Percentiles rank a stretch among this genome's conserved stretches.
Conservation (phyloP, 2,888 invertebrate genomes). For the Pyrochroa serraticornis region DNA sequence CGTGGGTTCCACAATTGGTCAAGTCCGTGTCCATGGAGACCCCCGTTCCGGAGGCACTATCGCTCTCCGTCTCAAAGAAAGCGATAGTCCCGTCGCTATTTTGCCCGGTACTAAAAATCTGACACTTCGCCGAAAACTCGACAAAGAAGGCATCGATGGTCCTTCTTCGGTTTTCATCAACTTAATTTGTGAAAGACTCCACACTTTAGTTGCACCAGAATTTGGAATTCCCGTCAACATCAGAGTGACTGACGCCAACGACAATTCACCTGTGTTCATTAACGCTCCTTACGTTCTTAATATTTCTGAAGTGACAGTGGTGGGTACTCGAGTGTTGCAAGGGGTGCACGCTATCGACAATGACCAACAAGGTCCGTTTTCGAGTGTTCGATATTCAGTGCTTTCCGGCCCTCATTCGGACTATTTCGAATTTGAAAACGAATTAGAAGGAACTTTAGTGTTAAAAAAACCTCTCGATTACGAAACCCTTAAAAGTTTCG, state of each 20-base stretch:
- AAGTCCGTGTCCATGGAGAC: conserved; percentile 81
- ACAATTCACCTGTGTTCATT: conserved; percentile 84
- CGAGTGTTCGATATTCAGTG: conserved; percentile 83
- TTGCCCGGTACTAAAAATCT: conserved; percentile 80
- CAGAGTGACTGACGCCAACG: conserved; percentile 89
- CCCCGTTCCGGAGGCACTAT: conserved; percentile 79
- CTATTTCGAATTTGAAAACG: conserved; percentile 83
- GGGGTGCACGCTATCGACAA: conserved; percentile 74
- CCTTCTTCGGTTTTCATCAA: conserved; percentile 86
- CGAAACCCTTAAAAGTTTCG: conserved; percentile 79
- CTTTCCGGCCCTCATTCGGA: conserved; percentile 80
- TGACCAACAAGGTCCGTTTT: conserved; percentile 88
- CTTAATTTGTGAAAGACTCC: conserved; percentile 81
- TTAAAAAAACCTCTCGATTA: conserved; percentile 82
- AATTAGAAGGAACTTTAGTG: conserved; percentile 82
- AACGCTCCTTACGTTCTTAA: conserved; percentile 83
- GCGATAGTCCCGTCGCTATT: conserved; percentile 79
- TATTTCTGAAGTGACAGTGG: conserved; percentile 80
- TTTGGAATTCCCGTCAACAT: conserved; percentile 83
- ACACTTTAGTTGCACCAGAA: conserved; percentile 67
- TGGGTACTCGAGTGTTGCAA: conserved; percentile 75
- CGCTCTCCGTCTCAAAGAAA: conserved; percentile 76
- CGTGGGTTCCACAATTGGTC: conserved; percentile 80
- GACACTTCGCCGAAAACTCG: conserved; percentile 76
- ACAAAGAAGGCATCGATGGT: conserved; percentile 83